Evolutionary conservation across 2,888 invertebrate genomes (phyloP).

Genomic region (Caenorhabditis japonica): DNA sequence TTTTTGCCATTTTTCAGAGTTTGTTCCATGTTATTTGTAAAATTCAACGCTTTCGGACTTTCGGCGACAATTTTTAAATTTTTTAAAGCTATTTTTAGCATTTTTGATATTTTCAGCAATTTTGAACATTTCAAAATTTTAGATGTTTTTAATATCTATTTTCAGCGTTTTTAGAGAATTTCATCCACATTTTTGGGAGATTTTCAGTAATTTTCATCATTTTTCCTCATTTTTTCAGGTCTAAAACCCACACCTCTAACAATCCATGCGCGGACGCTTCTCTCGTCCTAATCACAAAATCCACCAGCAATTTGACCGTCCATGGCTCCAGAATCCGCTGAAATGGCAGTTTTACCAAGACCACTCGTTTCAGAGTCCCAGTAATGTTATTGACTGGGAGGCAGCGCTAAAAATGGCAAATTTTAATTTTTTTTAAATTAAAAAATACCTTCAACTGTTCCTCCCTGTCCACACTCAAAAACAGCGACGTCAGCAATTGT

Average conservation of each 20-base stretch:
- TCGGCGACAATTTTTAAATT: too few species aligned
- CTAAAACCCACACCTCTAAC: conserved; percentile 6
- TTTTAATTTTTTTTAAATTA: background rate
- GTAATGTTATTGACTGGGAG: background rate
- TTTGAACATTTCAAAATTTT: too few species aligned
- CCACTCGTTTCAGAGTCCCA: conserved; percentile 18
- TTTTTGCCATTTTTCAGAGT: too few species aligned
- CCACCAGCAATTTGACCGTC: conserved; percentile 4
- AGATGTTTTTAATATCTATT: too few species aligned
- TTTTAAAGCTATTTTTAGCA: too few species aligned
- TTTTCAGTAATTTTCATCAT: too few species aligned
- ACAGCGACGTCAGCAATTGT: conserved; percentile 13
- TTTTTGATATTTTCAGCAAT: too few species aligned
- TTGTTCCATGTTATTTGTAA: too few species aligned
- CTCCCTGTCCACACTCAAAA: conserved; percentile 7
- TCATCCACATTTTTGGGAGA: too few species aligned
- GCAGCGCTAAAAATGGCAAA: conserved; percentile 13
- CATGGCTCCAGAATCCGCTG: conserved; percentile 36
- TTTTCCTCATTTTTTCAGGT: too few species aligned
- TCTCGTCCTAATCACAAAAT: conserved; percentile 1
- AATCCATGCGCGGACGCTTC: background rate
- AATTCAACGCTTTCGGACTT: too few species aligned
- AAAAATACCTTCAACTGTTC: conserved; percentile 1
- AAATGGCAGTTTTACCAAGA: conserved; percentile 23
- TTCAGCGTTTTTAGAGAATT: too few species aligned